These are phyloP conservation scores for Mycteria americana DNA, from an alignment of 2,797 vertebrate species.

Conservation along the genomic window DNA sequence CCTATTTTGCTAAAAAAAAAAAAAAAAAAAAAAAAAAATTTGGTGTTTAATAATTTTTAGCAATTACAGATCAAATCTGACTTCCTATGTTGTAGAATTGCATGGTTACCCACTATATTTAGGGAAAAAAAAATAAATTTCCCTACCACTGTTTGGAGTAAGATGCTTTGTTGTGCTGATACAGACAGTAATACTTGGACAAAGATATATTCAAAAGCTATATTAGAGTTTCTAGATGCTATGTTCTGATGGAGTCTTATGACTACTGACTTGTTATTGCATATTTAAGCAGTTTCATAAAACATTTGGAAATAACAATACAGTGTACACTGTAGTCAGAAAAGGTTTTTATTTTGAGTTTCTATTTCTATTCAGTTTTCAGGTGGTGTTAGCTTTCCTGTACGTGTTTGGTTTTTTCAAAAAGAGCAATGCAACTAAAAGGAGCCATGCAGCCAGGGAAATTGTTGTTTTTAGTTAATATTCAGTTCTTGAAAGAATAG, in stretches of 20 bases:
- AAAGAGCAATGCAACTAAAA: neutral
- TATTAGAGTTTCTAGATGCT: neutral
- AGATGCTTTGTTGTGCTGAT: neutral
- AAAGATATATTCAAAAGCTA: neutral
- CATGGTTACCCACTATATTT: neutral
- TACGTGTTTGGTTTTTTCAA: neutral
- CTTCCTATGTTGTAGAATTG: neutral
- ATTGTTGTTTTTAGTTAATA: neutral
- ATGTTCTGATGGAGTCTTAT: neutral
- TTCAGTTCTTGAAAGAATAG: neutral
- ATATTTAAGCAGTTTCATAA: neutral
- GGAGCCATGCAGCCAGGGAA: neutral
- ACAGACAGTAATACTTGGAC: too few relatives aligned
- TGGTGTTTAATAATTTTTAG: neutral
- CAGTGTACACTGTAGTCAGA: neutral
- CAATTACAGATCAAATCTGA: neutral
- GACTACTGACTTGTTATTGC: neutral
- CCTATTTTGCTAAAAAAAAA: neutral
- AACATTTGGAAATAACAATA: neutral
- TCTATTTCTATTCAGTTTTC: neutral
- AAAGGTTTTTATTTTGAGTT: neutral
- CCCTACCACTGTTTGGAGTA: accelerated
- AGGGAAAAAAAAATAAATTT: too few relatives aligned
- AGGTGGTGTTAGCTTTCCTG: neutral
- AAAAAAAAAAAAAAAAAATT: accelerated